phyloP scores from a whole-genome alignment of 2,113 vertebrate species.

The Nannospalax galili region DNA sequence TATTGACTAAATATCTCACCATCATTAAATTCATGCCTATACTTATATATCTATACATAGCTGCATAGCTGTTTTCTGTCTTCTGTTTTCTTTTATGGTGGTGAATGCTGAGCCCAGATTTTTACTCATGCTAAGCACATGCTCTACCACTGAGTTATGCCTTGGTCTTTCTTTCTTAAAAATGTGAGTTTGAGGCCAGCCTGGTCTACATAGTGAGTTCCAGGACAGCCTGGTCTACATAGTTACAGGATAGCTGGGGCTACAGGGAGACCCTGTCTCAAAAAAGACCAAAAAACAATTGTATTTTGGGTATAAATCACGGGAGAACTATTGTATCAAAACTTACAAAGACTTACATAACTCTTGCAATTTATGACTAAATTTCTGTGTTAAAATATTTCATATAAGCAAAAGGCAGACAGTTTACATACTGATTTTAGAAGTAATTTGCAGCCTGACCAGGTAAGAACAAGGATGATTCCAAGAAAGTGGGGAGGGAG shows the following conservation, averaged over 20 bases:
- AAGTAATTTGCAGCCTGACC: not conserved
- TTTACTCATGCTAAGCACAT: not conserved
- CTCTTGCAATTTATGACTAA: not conserved
- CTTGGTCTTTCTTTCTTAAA: not conserved
- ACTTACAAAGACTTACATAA: not conserved
- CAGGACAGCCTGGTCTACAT: no score
- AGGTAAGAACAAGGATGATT: not conserved
- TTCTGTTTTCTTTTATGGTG: no score
- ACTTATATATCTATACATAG: not conserved
- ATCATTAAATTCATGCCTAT: not conserved
- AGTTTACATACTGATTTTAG: not conserved
- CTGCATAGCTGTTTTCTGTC: not conserved
- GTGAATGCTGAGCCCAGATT: no score
- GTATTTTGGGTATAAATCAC: not conserved
- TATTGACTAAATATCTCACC: slow-evolving; percentile 24
- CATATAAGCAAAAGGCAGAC: not conserved
- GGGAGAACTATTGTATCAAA: not conserved
- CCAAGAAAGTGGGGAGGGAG: not conserved
- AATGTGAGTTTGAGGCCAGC: no score
- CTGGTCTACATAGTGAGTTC: no score
- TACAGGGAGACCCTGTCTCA: no score
- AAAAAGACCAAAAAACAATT: not conserved
- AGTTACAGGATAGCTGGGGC: no score
- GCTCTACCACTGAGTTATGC: not conserved
- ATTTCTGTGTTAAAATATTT: not conserved